Evolutionary conservation across 1,140 invertebrate genomes (phyloP).

Genomic region (Papilio glaucus): DNA sequence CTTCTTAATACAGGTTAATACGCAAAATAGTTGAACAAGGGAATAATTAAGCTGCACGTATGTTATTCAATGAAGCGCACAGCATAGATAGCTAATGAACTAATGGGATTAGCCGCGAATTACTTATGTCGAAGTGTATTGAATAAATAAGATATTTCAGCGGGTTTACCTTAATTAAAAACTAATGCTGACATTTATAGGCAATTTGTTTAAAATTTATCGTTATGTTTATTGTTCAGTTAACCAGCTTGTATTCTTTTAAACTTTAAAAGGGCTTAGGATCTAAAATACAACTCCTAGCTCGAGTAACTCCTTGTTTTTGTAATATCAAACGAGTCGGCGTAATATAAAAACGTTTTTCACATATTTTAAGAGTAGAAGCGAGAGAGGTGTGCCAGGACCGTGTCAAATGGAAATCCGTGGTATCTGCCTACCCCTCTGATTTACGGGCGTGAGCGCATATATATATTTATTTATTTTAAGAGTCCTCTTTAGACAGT

Average conservation of each 20-base stretch:
- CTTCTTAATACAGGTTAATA: neutral
- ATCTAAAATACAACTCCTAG: too few relatives aligned
- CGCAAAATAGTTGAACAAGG: slow-evolving; percentile 38
- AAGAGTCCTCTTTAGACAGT: too few relatives aligned
- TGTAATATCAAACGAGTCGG: too few relatives aligned
- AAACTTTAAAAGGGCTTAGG: neutral
- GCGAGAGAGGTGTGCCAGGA: too few relatives aligned
- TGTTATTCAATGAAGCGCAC: neutral
- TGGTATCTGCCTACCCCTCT: too few relatives aligned
- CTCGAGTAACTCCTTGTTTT: too few relatives aligned
- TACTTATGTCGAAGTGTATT: slow-evolving; percentile 29
- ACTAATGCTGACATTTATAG: neutral
- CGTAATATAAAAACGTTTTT: too few relatives aligned
- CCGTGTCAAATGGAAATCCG: too few relatives aligned
- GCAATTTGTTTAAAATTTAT: neutral
- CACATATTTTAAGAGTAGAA: too few relatives aligned
- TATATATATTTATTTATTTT: too few relatives aligned
- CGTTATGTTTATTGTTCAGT: neutral
- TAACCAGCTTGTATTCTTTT: neutral
- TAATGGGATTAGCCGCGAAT: slow-evolving; percentile 17
- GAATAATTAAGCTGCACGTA: neutral
- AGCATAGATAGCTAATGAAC: slow-evolving; percentile 13
- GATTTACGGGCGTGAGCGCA: too few relatives aligned
- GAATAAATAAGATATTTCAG: slow-evolving; percentile 31
- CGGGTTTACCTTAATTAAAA: slow-evolving; percentile 4